Conservation (phyloP, 2,113 vertebrate genomes). For the Cryptoleucopteryx plumbea region DNA sequence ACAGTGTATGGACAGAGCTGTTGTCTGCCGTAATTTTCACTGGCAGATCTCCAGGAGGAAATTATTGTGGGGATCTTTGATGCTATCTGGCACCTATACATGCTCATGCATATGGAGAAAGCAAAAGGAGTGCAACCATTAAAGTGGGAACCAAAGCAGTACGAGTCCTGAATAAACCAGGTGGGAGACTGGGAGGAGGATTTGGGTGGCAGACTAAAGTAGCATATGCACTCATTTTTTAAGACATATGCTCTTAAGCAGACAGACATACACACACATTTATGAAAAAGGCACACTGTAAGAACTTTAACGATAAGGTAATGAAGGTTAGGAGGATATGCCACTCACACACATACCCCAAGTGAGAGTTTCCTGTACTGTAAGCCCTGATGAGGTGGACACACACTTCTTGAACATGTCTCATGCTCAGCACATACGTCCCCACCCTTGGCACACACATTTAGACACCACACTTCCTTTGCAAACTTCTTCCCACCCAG, state of each 20-base stretch:
- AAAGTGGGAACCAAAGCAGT: neutral
- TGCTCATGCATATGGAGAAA: neutral
- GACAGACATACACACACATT: neutral
- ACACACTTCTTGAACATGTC: neutral
- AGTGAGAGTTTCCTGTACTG: neutral
- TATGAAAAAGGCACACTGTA: neutral
- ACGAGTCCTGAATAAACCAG: neutral
- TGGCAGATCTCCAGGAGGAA: conserved; percentile 26
- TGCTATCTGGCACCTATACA: neutral
- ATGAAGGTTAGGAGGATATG: neutral
- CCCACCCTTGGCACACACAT: neutral
- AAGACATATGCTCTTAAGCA: neutral
- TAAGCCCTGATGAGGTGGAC: neutral
- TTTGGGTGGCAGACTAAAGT: neutral
- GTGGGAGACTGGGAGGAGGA: neutral
- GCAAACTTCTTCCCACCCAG: neutral
- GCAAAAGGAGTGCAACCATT: neutral
- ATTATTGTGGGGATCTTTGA: neutral
- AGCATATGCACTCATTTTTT: neutral
- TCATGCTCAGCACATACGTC: neutral
- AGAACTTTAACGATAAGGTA: neutral
- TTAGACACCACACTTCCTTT: neutral
- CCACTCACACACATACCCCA: too few species aligned
- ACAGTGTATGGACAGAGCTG: neutral
- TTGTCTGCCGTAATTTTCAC: neutral